phyloP scores from a whole-genome alignment of 2,113 vertebrate species.

The Microcebus murinus region DNA sequence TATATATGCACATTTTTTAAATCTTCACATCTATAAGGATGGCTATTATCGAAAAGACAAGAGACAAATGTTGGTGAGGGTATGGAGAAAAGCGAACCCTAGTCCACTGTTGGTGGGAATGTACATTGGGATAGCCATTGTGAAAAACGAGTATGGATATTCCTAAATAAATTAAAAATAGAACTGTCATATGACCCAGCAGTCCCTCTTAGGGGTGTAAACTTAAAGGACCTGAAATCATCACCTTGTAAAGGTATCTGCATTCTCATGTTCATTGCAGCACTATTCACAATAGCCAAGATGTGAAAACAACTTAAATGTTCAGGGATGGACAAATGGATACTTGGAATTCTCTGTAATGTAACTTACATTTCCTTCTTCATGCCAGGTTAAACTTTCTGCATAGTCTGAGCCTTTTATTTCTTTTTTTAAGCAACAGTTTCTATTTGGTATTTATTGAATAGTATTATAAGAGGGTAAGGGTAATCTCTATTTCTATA shows the following conservation, averaged over 20 bases:
- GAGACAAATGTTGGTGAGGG: not conserved
- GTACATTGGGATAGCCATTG: not conserved
- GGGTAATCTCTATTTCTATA: slow-evolving; percentile 17
- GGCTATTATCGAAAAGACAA: not conserved
- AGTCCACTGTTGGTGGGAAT: not conserved
- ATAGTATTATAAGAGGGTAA: not conserved
- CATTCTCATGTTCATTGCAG: not conserved
- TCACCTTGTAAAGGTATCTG: not conserved
- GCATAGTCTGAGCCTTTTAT: not conserved
- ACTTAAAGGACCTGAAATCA: not conserved
- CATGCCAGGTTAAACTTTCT: not conserved
- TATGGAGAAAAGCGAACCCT: not conserved
- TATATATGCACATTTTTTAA: not conserved
- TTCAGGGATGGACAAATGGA: not conserved
- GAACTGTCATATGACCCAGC: not conserved
- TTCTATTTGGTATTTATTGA: slow-evolving; percentile 24
- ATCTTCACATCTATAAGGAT: not conserved
- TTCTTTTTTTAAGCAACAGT: not conserved
- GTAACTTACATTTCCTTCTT: not conserved
- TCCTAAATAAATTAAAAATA: not conserved
- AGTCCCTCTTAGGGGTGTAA: not conserved
- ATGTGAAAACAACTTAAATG: not conserved
- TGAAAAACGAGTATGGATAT: not conserved
- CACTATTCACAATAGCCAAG: not conserved
- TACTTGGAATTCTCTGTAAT: not conserved